Percentiles rank a stretch among this genome's conserved stretches.
Conservation (phyloP, 37 sponge, comb jelly and placozoan species). For the Haliclona indistincta region DNA sequence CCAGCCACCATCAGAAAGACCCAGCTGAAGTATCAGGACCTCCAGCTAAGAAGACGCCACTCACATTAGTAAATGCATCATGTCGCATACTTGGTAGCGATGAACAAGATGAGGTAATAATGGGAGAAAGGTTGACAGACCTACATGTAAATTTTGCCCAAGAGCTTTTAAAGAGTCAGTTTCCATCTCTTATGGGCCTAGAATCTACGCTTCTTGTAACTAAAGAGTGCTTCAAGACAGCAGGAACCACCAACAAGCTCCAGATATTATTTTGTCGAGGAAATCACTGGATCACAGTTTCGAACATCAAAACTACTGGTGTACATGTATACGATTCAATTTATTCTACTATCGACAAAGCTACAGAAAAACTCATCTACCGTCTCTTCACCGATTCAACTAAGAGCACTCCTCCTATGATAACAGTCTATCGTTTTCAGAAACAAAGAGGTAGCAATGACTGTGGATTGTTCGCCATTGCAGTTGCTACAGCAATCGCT, state of each 20-base stretch:
- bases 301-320: conserved; percentile 13
- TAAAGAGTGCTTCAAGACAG: neutral
- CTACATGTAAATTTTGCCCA: conserved; percentile 44
- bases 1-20: too few relatives aligned
- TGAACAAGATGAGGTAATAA: too few relatives aligned
- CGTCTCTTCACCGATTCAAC: neutral
- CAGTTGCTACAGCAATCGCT: too few relatives aligned
- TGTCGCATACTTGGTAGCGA: too few relatives aligned
- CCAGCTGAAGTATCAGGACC: too few relatives aligned
- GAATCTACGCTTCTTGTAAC: neutral
- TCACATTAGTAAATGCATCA: too few relatives aligned
- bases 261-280: conserved; percentile 33
- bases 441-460: too few relatives aligned
- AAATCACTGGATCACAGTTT: conserved; percentile 37
- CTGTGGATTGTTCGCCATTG: too few relatives aligned
- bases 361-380: conserved; percentile 8
- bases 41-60: too few relatives aligned
- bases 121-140: conserved; percentile 33
- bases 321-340: conserved; percentile 54
- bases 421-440: too few relatives aligned
- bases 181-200: conserved; percentile 19
- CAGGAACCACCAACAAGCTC: neutral
- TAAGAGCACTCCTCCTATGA: neutral
- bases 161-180: conserved; percentile 16
- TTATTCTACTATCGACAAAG: conserved; percentile 10